Conservation (phyloP, 2,113 vertebrate genomes). For the Calyptomena viridis region DNA sequence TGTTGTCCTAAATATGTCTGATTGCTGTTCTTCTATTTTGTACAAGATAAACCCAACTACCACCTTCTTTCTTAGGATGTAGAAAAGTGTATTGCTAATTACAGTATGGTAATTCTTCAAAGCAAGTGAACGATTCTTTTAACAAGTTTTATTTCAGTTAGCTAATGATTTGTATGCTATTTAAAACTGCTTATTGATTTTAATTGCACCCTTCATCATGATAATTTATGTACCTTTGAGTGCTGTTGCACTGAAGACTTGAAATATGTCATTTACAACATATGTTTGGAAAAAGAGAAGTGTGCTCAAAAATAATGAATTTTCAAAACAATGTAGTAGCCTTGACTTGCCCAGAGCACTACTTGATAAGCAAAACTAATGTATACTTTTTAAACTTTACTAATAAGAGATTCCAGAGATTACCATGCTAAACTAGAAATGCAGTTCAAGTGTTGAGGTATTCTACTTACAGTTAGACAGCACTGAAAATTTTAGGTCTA, state of each 20-base stretch:
- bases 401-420: neutral
- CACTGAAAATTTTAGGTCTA: neutral
- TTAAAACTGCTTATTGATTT: constrained; percentile 34
- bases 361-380: neutral
- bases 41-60: neutral
- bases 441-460: neutral
- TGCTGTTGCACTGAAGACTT: neutral
- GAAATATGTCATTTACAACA: constrained; percentile 11
- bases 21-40: neutral
- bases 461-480: neutral
- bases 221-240: constrained; percentile 14
- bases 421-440: neutral
- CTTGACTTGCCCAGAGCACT: neutral
- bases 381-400: neutral
- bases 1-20: neutral
- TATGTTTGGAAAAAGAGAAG: neutral
- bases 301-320: neutral
- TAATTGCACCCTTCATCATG: constrained; percentile 30
- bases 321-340: neutral
- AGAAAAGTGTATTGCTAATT: neutral
- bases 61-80: neutral
- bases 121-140: neutral
- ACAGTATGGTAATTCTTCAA: neutral
- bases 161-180: neutral
- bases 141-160: constrained; percentile 30